A percentile compares a stretch with the other conserved stretches of the same genome.
Conservation (phyloP, 2,113 vertebrate species). For the Scopus umbretta region DNA sequence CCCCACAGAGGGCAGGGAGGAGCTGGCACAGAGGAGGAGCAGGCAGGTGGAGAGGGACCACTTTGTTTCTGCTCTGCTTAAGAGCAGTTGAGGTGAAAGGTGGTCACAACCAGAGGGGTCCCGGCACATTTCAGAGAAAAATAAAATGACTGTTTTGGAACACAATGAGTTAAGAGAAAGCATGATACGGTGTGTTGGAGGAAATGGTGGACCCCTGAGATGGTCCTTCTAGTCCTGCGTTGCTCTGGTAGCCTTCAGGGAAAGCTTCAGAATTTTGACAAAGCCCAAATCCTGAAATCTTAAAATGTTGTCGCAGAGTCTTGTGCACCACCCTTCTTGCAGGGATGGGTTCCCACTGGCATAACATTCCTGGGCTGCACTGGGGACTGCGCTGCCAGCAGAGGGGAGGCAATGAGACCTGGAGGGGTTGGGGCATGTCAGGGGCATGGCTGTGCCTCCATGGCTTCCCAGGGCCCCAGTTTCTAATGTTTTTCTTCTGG, state of each 20-base stretch:
- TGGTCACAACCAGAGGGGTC: background rate
- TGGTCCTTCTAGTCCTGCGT: background rate
- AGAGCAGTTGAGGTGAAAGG: background rate
- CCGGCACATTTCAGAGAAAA: background rate
- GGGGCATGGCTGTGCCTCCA: background rate
- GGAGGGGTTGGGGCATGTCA: rapidly evolving
- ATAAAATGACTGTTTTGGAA: background rate
- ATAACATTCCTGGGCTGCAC: background rate
- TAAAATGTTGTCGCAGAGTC: background rate
- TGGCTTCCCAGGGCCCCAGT: rapidly evolving
- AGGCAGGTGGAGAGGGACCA: background rate
- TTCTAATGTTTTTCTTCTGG: background rate
- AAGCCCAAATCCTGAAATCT: background rate
- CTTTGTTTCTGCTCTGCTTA: background rate
- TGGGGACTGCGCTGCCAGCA: background rate
- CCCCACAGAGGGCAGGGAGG: background rate
- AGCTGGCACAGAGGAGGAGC: background rate
- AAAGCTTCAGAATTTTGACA: background rate
- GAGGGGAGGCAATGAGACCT: background rate
- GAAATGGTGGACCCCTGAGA: background rate
- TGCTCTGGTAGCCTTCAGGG: background rate
- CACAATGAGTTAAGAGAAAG: background rate
- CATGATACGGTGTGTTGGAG: background rate
- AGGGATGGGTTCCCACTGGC: background rate
- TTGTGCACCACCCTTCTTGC: background rate